Base-by-base conservation (phyloP, 2,888 invertebrate species). In the Mactromeris polynyma region DNA sequence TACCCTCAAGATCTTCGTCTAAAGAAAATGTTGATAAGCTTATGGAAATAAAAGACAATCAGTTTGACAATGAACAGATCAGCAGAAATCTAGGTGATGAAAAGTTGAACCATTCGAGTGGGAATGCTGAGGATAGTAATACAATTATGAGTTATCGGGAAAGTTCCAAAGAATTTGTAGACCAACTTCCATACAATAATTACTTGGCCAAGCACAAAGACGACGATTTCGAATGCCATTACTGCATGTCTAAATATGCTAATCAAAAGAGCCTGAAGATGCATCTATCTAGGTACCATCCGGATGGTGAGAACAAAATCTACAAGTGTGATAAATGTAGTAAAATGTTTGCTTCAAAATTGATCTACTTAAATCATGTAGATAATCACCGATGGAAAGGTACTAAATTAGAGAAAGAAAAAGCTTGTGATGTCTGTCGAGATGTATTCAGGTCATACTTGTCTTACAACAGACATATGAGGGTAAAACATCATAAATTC, bases 261-360 rank as follows among this genome's bases (percentile, higher is more conserved):
- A 83, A 46, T 73, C 2, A 31, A 9, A 40, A 36, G 7, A 83
- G 83, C 38, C 51, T 86, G 33, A 81, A 77, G 36, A 73, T 36
- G 11, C 86, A 86, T 82, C 36, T 86, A 17, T 38, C 54, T 1
- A 77, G 36, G 46, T 73, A 64, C 19, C 86, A 86, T 77, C 38
- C 11, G 2, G 38, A 81, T 33, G 42, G 42, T 7, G 77, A 81
- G 46, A 38, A 19, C 6, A 51, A 73, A 14, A 51, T 69, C 19
- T 81, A 82, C 36, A 86, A 33, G 38, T 86, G 86, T 81, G 54
- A 77, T 36, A 69, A 38, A 14, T 86, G 86, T 54, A 38, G 51
- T 26, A 81, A 82, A 58, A 73, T 81, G 69, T 86, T 86, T 81
- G 77, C 77, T 6, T 86, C 86, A 73, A 69, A 51, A 26, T 14